Evolutionary conservation across 2,888 invertebrate species (phyloP).

Genomic region (Lepidochitona cinerea): DNA sequence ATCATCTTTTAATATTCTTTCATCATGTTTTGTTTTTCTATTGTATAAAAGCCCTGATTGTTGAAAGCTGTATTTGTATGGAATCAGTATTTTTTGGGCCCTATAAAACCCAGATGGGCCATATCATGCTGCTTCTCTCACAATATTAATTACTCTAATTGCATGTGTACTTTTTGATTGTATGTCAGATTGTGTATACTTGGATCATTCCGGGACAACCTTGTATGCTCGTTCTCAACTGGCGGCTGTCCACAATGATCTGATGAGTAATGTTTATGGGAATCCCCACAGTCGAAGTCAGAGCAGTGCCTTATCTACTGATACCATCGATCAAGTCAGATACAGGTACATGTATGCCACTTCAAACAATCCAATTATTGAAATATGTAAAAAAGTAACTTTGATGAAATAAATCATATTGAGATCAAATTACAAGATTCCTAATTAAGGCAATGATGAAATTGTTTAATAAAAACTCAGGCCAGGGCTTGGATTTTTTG

Average conservation of each 20-base stretch:
- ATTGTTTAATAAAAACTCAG: too few relatives aligned
- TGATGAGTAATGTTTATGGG: slow-evolving; percentile 82
- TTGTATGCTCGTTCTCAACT: slow-evolving; percentile 86
- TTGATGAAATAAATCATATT: not conserved
- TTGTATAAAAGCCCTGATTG: too few relatives aligned
- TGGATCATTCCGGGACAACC: slow-evolving; percentile 92
- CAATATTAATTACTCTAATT: too few relatives aligned
- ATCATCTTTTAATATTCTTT: too few relatives aligned
- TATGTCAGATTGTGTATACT: slow-evolving; percentile 73
- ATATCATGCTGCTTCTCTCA: too few relatives aligned
- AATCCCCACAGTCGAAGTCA: slow-evolving; percentile 88
- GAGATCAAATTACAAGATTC: not conserved
- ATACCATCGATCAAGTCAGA: slow-evolving; percentile 87
- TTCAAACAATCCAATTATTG: not conserved
- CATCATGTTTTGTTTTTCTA: too few relatives aligned
- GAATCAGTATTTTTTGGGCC: too few relatives aligned
- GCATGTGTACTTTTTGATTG: too few relatives aligned
- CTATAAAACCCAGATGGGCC: too few relatives aligned
- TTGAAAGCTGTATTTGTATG: too few relatives aligned
- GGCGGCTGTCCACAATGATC: slow-evolving; percentile 77
- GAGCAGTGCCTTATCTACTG: slow-evolving; percentile 85
- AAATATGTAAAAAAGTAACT: not conserved
- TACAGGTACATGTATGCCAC: slow-evolving; percentile 75
- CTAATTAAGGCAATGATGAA: too few relatives aligned
- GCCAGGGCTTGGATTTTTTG: too few relatives aligned